A percentile compares a stretch with the other conserved stretches of the same genome.
These are phyloP conservation scores for Cheilosia vernalis DNA, from an alignment of 2,888 invertebrate species.

Conservation along the genomic window DNA sequence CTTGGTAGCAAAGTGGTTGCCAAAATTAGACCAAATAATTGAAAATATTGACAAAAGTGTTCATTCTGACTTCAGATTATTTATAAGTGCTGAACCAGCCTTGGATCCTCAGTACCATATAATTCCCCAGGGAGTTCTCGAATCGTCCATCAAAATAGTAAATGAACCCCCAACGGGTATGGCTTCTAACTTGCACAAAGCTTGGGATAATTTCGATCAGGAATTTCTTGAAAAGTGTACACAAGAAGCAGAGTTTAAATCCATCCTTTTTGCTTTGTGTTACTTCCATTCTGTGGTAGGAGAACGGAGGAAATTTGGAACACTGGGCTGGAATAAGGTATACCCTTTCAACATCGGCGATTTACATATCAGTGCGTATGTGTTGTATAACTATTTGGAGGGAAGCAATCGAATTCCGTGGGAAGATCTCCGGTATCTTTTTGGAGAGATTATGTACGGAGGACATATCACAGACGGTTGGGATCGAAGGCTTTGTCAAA, in stretches of 20 bases:
- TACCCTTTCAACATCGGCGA: slow-evolving; percentile 94
- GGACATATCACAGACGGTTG: slow-evolving; percentile 99
- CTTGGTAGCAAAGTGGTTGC: slow-evolving; percentile 94
- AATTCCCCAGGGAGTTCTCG: slow-evolving; percentile 93
- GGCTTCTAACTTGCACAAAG: slow-evolving; percentile 96
- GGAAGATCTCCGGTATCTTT: slow-evolving; percentile 97
- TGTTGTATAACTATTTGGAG: slow-evolving; percentile 95
- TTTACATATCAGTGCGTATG: slow-evolving; percentile 95
- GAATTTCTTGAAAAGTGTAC: slow-evolving; percentile 96
- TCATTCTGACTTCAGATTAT: slow-evolving; percentile 87
- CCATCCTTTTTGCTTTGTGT: slow-evolving; percentile 94
- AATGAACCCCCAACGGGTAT: slow-evolving; percentile 98
- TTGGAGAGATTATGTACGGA: slow-evolving; percentile 99
- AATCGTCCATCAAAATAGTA: slow-evolving; percentile 97
- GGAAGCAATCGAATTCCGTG: slow-evolving; percentile 95
- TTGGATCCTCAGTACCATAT: slow-evolving; percentile 87
- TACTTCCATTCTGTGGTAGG: slow-evolving; percentile 98
- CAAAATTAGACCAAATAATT: slow-evolving; percentile 94
- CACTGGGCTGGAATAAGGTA: slow-evolving; percentile 95
- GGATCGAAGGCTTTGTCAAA: slow-evolving; percentile 94
- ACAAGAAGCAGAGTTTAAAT: slow-evolving; percentile 96
- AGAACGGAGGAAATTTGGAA: slow-evolving; percentile 96
- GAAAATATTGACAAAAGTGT: slow-evolving; percentile 91
- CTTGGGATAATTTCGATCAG: slow-evolving; percentile 95
- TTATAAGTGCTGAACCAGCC: slow-evolving; percentile 95